These are phyloP conservation scores for Phocoena sinus DNA, from an alignment of 2,113 vertebrate species.

Conservation along the genomic window DNA sequence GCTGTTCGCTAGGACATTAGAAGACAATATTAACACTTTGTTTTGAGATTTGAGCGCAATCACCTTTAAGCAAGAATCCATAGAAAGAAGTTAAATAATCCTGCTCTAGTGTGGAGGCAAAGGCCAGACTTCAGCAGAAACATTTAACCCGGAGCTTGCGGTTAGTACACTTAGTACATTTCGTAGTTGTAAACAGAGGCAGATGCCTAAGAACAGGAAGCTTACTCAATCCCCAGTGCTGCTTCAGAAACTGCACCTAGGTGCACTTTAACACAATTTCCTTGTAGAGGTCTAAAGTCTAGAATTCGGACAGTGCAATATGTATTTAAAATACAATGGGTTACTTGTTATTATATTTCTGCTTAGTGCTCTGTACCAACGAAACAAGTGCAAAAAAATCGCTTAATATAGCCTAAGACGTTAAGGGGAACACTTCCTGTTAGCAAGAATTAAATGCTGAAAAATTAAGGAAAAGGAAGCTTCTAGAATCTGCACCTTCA, in stretches of 20 bases:
- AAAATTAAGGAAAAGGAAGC: background rate
- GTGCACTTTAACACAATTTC: background rate
- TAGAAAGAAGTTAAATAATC: background rate
- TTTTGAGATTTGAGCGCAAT: background rate
- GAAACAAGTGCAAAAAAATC: background rate
- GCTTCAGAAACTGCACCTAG: background rate
- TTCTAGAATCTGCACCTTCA: background rate
- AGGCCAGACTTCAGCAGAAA: background rate
- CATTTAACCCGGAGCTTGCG: background rate
- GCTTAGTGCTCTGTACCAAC: background rate
- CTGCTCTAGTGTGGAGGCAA: background rate
- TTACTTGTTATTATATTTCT: background rate
- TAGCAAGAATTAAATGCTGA: background rate
- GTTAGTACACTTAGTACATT: too few relatives aligned
- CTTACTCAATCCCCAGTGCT: background rate
- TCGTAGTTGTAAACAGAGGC: background rate
- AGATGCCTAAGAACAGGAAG: background rate
- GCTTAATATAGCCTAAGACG: background rate
- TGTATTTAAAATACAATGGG: background rate
- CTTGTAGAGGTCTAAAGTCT: background rate
- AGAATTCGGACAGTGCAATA: background rate
- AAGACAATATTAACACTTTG: background rate
- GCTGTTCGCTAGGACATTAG: background rate
- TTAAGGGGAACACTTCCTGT: background rate
- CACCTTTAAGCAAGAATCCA: background rate